Percentiles rank a stretch among this genome's conserved stretches.
phyloP scores from a whole-genome alignment of 2,113 vertebrate species.

The Macaca nemestrina region DNA sequence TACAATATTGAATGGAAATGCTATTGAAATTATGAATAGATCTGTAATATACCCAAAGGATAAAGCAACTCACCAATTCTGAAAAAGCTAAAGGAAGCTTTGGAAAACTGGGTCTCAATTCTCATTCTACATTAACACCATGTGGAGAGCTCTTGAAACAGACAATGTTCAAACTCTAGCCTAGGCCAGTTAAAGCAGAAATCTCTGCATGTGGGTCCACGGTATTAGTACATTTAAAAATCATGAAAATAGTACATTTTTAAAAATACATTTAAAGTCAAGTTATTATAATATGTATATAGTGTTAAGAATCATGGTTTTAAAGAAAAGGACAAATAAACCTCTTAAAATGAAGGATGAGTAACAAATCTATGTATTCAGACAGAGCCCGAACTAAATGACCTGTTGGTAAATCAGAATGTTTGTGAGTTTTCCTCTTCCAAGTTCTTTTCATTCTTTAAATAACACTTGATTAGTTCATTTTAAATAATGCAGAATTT shows the following conservation, averaged over 20 bases:
- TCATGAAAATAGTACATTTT: not conserved
- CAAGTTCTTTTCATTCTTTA: slow-evolving; percentile 21
- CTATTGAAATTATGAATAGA: not conserved
- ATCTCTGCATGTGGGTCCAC: not conserved
- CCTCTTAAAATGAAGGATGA: not conserved
- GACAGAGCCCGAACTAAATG: not conserved
- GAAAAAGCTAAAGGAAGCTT: not conserved
- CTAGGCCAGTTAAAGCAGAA: not conserved
- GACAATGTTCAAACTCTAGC: accelerated
- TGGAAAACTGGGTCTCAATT: not conserved
- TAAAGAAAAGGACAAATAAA: not conserved
- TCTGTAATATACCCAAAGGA: not conserved
- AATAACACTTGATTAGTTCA: slow-evolving; percentile 3
- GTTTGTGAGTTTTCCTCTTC: not conserved
- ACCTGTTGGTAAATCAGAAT: not conserved
- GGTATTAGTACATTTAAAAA: not conserved
- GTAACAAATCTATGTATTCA: not conserved
- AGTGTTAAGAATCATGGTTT: not conserved
- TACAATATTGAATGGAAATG: not conserved
- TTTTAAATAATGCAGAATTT: slow-evolving; percentile 1
- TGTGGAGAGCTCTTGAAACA: not conserved
- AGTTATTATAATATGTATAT: not conserved
- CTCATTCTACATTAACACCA: not conserved
- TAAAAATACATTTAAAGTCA: not conserved
- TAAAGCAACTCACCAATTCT: not conserved